These are phyloP conservation scores for Drosophila asahinai DNA, from an alignment of 1,140 invertebrate species.

Conservation along the genomic window DNA sequence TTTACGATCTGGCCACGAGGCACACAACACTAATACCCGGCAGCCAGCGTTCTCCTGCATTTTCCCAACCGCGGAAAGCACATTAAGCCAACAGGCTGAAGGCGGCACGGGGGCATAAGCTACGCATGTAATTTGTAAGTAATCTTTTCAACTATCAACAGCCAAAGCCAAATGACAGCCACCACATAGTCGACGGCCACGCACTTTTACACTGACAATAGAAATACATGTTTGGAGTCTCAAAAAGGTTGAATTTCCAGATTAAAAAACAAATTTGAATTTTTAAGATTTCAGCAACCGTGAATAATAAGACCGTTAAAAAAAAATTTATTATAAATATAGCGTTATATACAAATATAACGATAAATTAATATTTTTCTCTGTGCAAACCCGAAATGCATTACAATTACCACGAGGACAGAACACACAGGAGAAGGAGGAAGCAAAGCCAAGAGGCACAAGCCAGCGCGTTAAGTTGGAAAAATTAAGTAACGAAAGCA, in stretches of 20 bases:
- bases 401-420: constrained; percentile 30
- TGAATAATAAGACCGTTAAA: neutral
- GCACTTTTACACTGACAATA: constrained; percentile 46
- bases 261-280: too few species aligned
- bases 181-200: constrained; percentile 47
- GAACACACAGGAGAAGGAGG: neutral
- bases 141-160: constrained; percentile 82
- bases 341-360: neutral
- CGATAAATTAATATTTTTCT: neutral
- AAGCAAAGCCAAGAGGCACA: constrained; percentile 43
- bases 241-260: too few species aligned
- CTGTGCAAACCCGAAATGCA: constrained; percentile 50
- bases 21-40: constrained; percentile 69
- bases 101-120: constrained; percentile 77
- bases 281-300: neutral
- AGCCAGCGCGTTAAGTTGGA: constrained; percentile 66
- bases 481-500: constrained; percentile 80
- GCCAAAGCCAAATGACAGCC: constrained; percentile 57
- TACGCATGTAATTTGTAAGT: constrained; percentile 83
- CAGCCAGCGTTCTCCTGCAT: constrained; percentile 31
- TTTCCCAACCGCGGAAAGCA: constrained; percentile 47
- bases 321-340: neutral
- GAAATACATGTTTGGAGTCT: too few species aligned
- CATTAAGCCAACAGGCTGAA: constrained; percentile 75
- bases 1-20: constrained; percentile 75